A percentile compares a stretch with the other conserved stretches of the same genome.
These are phyloP conservation scores for Caenorhabditis sulstoni DNA, from an alignment of 2,888 invertebrate genomes.

Conservation along the genomic window DNA sequence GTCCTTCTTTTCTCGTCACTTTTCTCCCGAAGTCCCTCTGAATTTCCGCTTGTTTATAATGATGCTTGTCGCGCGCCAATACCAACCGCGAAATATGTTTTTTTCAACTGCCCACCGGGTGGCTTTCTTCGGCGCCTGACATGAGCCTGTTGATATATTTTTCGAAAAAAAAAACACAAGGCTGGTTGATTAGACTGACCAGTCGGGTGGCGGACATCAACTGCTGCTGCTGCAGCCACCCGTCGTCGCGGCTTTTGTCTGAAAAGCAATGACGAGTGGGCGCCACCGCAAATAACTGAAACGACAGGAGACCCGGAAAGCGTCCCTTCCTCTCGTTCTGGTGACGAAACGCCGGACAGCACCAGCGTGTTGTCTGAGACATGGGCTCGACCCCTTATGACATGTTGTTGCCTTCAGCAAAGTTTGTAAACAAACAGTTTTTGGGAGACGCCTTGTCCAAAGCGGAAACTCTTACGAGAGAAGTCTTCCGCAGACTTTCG, in stretches of 20 bases:
- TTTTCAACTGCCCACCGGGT: background rate
- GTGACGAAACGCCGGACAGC: background rate
- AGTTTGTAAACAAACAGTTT: constrained; percentile 45
- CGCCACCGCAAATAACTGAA: background rate
- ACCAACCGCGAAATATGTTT: background rate
- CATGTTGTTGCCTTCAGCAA: constrained; percentile 10
- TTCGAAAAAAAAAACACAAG: background rate
- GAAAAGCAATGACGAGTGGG: constrained; percentile 10
- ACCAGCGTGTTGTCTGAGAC: no score
- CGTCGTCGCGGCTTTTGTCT: no score
- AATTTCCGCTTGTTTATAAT: background rate
- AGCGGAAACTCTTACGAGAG: constrained; percentile 18
- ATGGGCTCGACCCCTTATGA: constrained; percentile 1
- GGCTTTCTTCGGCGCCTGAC: background rate
- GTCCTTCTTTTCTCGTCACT: background rate
- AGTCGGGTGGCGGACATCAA: background rate
- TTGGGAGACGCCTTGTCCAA: constrained; percentile 4
- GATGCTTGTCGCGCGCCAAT: background rate
- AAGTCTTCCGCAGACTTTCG: constrained; percentile 29
- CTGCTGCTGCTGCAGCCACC: background rate
- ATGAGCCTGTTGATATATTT: background rate
- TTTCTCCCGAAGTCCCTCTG: background rate
- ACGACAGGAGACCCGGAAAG: background rate
- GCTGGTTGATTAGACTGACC: constrained; percentile 19
- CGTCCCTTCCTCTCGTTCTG: no score